A percentile compares a stretch with the other conserved stretches of the same genome.
These are phyloP conservation scores for Drosophila multiciliata DNA, from an alignment of 2,888 invertebrate species.

Conservation along the genomic window DNA sequence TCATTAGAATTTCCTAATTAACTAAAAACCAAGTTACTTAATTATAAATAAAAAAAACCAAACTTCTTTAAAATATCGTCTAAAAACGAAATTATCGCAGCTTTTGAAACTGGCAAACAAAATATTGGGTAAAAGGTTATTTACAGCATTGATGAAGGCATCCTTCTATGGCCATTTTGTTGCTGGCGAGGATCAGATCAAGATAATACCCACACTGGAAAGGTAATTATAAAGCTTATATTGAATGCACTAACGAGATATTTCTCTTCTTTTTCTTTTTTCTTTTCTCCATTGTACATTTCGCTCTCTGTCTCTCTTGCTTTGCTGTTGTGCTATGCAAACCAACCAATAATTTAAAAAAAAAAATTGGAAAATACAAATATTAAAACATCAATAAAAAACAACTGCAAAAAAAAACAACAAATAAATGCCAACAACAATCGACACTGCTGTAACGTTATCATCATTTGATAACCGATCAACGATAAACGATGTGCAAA, in stretches of 20 bases:
- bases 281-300: slow-evolving; percentile 60
- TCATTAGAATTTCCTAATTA: not conserved
- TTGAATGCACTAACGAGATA: slow-evolving; percentile 71
- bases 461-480: slow-evolving; percentile 20
- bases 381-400: slow-evolving; percentile 11
- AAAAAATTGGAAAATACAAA: not conserved
- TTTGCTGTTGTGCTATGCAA: slow-evolving; percentile 41
- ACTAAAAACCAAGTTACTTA: not conserved
- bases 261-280: slow-evolving; percentile 62
- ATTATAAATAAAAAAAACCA: slow-evolving; percentile 16
- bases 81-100: slow-evolving; percentile 86
- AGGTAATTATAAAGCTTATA: slow-evolving; percentile 85
- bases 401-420: not conserved
- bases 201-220: slow-evolving; percentile 93
- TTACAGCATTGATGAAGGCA: slow-evolving; percentile 93
- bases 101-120: slow-evolving; percentile 92
- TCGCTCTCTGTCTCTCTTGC: slow-evolving; percentile 31
- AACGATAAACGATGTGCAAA: slow-evolving; percentile 12
- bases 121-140: slow-evolving; percentile 92
- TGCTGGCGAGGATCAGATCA: slow-evolving; percentile 96
- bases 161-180: slow-evolving; percentile 99
- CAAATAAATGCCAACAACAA: not conserved
- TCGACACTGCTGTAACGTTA: slow-evolving; percentile 10
- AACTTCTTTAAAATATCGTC: slow-evolving; percentile 24
- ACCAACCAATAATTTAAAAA: slow-evolving; percentile 14